Base-by-base conservation (phyloP, 1,140 invertebrate species). In the Araneus ventricosus region DNA sequence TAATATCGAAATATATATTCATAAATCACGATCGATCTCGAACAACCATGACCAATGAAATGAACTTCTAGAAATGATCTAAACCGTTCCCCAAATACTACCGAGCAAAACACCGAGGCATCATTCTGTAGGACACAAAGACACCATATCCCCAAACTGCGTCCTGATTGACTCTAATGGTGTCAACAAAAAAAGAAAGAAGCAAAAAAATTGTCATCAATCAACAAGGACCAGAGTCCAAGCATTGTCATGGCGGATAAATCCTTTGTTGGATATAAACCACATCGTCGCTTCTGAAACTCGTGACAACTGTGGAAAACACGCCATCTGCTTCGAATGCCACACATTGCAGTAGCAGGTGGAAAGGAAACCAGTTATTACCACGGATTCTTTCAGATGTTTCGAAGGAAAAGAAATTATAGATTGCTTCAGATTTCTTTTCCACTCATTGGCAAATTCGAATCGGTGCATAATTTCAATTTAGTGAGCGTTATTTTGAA, bases 81-180 rank as follows among this genome's bases (percentile, higher is more conserved):
- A n/a, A n/a, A n/a, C 45, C 45, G 45, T 52, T 52, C 10, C 0
- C 2, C 10, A 14, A 52, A 14, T 14, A 14, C 45, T 52, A 14
- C 45, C 2, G 1, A 52, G 10, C 8, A 14, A 52, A 52, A 14
- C 10, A 45, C 4, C 45, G 45, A 45, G 17, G 45, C 45, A 52
- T 52, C 45, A 52, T 14, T 52, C 45, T 52, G 45, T 14, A 2
- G 45, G 45, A 52, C 45, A 52, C 45, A 52, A 52, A 52, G 45
- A 52, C 17, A 52, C 24, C 24, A 67, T 67, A 67, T 30, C 63
- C 8, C 24, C 63, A 67, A 67, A 30, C 70, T 30, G 30, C 34
- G 30, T 45, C 22, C 82, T 84, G 82, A 84, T 84, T 84, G 82
- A 52, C 24, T 84, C 82, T 84, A 84, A 84, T 57, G 41, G 82